Evolutionary conservation across 2,113 vertebrate species (phyloP), one percentile per base, ranked within the genome.

Genomic region (Bos indicus): DNA sequence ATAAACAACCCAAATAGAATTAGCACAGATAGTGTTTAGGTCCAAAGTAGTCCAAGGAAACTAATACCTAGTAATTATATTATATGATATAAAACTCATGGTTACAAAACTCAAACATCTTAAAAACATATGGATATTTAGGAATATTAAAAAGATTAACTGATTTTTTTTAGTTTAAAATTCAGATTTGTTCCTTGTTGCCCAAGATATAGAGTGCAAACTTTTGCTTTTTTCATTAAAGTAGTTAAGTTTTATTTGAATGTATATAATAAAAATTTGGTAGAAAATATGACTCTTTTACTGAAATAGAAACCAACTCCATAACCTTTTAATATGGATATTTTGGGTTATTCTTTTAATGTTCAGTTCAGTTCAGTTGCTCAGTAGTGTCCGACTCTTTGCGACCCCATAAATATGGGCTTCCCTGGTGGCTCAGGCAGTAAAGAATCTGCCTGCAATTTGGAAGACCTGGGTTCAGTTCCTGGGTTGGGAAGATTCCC

Each of bases 141-240:
- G 28, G 90, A 84, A 83, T 92, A 59, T 30, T 94, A 21, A 54
- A 30, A 40, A 83, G 26, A 60, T 60, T 71, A 71, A 64, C 16
- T 60, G 17, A 46, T 51, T 94, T 92, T 89, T 89, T 77, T 56
- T 11, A 33, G 52, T 84, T 74, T 78, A 51, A 12, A 87, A 84
- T 95, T 14, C 51, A 88, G 30, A 88, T 84, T 51, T 94, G 9
- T 59, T 90, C 36, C 74, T 51, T 43, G 26, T 92, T 84, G 25
- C 12, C 25, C 94, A 92, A 96, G 40, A 46, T n/a, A 84, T 25
- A 92, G 82, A 78, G 90, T 60, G 14, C 16, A 92, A 89, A 95
- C 52, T 57, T 67, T 92, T 95, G 33, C 92, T 96, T 94, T 95
- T 62, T 96, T 95, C 36, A 71, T 84, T 90, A 85, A 88, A 88